phyloP scores from a whole-genome alignment of 2,113 vertebrate genomes.

The Nipponia nippon region DNA sequence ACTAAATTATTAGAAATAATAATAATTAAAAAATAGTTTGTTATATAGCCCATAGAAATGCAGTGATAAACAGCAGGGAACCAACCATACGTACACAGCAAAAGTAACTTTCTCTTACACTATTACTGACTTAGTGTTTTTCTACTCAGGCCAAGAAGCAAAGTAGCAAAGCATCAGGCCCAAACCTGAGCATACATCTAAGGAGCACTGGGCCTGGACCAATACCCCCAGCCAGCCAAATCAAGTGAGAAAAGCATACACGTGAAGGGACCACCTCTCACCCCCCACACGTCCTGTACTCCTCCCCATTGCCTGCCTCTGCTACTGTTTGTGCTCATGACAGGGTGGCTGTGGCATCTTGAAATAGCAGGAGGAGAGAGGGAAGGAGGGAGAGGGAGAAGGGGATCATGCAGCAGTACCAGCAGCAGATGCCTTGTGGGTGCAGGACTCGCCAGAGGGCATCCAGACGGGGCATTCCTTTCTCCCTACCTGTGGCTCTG shows the following conservation, averaged over 20 bases:
- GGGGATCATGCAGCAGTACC: background rate
- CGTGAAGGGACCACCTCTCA: background rate
- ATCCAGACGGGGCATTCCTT: background rate
- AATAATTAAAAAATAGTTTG: background rate
- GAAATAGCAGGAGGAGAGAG: background rate
- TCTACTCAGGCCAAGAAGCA: background rate
- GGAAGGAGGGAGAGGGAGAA: background rate
- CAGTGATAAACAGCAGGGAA: background rate
- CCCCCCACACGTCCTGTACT: accelerated
- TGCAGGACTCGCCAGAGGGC: background rate
- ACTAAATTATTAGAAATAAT: background rate
- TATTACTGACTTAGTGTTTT: background rate
- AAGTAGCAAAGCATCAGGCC: background rate
- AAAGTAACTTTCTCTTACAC: background rate
- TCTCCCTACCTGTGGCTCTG: background rate
- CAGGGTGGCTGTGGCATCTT: background rate
- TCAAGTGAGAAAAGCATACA: background rate
- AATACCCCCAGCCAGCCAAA: background rate
- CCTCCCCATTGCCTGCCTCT: background rate
- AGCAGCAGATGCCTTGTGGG: background rate
- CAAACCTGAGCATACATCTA: background rate
- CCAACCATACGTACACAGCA: background rate
- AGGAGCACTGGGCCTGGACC: background rate
- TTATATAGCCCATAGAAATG: background rate
- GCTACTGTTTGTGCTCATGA: background rate